These are phyloP conservation scores for Cordilura impudica DNA, from an alignment of 2,888 invertebrate species.

Conservation along the genomic window DNA sequence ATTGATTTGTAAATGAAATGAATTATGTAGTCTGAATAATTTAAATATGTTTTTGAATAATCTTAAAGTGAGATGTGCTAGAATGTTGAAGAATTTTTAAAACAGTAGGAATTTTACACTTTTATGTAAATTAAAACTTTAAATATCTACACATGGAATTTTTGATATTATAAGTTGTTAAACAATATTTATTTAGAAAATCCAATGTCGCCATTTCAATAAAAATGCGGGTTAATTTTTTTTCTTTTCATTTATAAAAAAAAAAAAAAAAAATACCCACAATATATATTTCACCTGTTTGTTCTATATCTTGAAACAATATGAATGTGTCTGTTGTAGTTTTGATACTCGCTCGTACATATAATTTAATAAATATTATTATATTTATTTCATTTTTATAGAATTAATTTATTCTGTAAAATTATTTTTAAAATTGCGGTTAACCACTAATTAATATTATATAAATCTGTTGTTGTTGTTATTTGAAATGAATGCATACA, in stretches of 20 bases:
- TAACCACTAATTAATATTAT: conserved; percentile 73
- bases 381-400: conserved; percentile 3
- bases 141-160: too few species aligned
- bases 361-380: neutral
- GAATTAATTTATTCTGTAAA: conserved; percentile 40
- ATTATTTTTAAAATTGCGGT: conserved; percentile 69
- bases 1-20: too few species aligned
- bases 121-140: too few species aligned
- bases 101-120: too few species aligned
- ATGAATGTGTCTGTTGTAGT: neutral
- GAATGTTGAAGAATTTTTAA: too few species aligned
- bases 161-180: too few species aligned
- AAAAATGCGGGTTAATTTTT: neutral
- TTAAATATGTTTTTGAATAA: too few species aligned
- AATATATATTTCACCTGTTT: conserved; percentile 16
- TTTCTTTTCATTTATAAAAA: conserved; percentile 8
- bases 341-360: neutral
- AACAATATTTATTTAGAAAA: too few species aligned
- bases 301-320: conserved; percentile 10
- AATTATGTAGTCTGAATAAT: too few species aligned
- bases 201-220: neutral
- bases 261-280: too few species aligned
- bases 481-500: conserved; percentile 52
- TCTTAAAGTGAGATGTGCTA: too few species aligned
- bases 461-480: conserved; percentile 36